phyloP scores from a whole-genome alignment of 2,797 vertebrate genomes.

The Mus minutoides region DNA sequence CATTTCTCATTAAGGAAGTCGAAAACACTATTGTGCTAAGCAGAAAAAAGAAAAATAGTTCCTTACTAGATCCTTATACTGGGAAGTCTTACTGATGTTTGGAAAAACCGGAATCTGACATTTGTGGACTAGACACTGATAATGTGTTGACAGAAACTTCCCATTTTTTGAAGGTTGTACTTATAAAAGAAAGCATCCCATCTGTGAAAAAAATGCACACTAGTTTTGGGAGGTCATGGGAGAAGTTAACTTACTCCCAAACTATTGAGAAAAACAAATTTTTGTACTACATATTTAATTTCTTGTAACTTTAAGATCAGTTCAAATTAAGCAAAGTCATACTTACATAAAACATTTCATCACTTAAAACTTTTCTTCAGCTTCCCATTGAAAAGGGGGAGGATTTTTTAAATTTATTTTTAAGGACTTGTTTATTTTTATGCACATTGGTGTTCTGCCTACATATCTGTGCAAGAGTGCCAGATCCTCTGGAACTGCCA shows the following conservation, averaged over 20 bases:
- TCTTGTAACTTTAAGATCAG: background rate
- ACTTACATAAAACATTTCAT: background rate
- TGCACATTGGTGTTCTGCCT: background rate
- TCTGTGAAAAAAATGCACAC: background rate
- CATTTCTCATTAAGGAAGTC: background rate
- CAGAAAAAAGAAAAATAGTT: background rate
- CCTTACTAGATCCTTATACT: background rate
- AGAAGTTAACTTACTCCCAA: background rate
- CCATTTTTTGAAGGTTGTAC: background rate
- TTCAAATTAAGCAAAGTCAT: background rate
- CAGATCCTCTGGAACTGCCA: background rate
- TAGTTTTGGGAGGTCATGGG: background rate
- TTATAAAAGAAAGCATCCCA: background rate
- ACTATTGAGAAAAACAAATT: background rate
- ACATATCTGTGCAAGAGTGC: background rate
- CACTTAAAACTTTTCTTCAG: background rate
- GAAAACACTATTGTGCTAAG: background rate
- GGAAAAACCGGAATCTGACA: background rate
- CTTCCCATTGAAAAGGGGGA: background rate
- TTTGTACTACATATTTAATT: background rate
- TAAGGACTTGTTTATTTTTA: background rate
- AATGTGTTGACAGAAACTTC: background rate
- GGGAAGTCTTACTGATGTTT: background rate
- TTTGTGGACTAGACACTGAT: background rate
- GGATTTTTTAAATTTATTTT: background rate